A percentile compares a stretch with the other conserved stretches of the same genome.
Conservation (phyloP, 2,888 invertebrate species). For the Alentia gelatinosa region DNA sequence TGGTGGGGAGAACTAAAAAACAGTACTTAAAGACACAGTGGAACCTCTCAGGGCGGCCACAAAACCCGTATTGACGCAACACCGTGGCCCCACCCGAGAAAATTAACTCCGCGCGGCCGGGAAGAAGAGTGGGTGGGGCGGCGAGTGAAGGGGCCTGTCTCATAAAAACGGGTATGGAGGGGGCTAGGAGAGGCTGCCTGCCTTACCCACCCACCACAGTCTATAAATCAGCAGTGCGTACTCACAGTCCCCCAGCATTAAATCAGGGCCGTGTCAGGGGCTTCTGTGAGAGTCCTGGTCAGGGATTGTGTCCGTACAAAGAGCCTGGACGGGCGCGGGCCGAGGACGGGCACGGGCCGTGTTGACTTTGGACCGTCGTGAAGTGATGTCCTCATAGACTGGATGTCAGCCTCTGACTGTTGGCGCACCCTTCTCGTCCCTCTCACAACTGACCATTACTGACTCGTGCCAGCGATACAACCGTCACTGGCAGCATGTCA, state of each 20-base stretch:
- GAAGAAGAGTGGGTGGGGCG: background rate
- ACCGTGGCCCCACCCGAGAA: background rate
- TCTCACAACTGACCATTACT: no score
- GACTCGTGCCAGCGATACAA: no score
- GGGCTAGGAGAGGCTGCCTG: background rate
- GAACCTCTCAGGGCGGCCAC: background rate
- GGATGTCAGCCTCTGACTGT: background rate
- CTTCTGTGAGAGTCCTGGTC: background rate
- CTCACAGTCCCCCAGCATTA: background rate
- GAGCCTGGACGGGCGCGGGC: background rate
- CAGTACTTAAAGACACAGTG: background rate
- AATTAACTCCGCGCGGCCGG: background rate
- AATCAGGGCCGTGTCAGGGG: background rate
- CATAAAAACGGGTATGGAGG: background rate
- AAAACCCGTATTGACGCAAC: background rate
- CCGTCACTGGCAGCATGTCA: no score
- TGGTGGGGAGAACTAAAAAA: background rate
- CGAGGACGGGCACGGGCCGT: no score
- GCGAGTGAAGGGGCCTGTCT: background rate
- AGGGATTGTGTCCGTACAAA: background rate
- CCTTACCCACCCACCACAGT: background rate
- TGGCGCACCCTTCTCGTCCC: background rate
- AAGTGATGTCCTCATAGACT: background rate
- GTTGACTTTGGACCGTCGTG: background rate
- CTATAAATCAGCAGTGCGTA: background rate